Evolutionary conservation across 1,140 invertebrate genomes (phyloP), one percentile per base, ranked within the genome.

Genomic region (Telenomus remus): DNA sequence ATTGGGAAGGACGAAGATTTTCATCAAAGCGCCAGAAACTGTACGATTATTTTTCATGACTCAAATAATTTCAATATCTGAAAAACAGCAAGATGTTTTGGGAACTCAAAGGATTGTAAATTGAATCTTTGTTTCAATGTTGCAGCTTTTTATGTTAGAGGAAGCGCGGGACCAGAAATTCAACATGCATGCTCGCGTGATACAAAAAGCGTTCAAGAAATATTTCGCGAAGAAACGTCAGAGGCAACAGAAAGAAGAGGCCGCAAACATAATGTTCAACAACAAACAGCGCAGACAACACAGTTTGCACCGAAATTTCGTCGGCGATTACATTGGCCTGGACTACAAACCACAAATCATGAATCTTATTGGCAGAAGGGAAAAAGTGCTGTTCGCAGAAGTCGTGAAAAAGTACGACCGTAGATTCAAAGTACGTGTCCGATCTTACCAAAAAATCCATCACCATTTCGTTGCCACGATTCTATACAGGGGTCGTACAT

Each of bases 11-110:
- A 91, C 91, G 0, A 95, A 95, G 87, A 89, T 95, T 10, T 95
- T 95, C 78, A 90, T 95, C 48, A 94, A 94, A 84, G 93, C 93
- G 55, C 92, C 93, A 10, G 93, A 94, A 88, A 93, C 91, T 46
- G 92, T 94, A 68, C 64, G 69, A 65, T 39, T 34, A 5, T 5
- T 6, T 35, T 35, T 43, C n/a, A 43, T 6, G 10, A 35, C 34
- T 35, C 5, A 35, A 35, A 10, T n/a, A n/a, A n/a, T n/a, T n/a
- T n/a, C n/a, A n/a, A n/a, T n/a, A n/a, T n/a, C n/a, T n/a, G n/a
- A n/a, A n/a, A n/a, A n/a, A n/a, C n/a, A n/a, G n/a, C n/a, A n/a
- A n/a, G n/a, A n/a, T n/a, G n/a, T n/a, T n/a, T 27, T 27, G 19
- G 1, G 19, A 27, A 3, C 6, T 3, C 1, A 39, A 39, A 39